Percentiles rank a stretch among this genome's conserved stretches.
Evolutionary conservation across 2,888 invertebrate genomes (phyloP).

Genomic region (Carabus problematicus): DNA sequence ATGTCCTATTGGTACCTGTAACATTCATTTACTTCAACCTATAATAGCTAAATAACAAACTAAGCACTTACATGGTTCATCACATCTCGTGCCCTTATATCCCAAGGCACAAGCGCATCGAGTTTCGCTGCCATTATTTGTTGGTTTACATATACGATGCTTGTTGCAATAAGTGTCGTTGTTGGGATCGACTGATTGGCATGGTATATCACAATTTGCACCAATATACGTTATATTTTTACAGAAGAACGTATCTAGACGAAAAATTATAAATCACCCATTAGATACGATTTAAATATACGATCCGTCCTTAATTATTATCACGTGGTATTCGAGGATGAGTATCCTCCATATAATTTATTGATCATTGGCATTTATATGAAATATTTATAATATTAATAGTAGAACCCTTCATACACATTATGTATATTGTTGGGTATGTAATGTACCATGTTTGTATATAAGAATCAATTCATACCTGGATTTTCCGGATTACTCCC

Average conservation of each 20-base stretch:
- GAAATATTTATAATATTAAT: too few species aligned
- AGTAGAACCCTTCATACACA: too few species aligned
- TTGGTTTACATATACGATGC: slow-evolving; percentile 44
- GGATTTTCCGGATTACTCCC: too few species aligned
- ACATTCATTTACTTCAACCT: slow-evolving; percentile 5
- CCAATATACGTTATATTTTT: slow-evolving; percentile 43
- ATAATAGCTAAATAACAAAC: not conserved
- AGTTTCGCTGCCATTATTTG: slow-evolving; percentile 11
- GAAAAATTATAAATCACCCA: not conserved
- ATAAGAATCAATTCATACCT: too few species aligned
- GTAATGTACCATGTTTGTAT: too few species aligned
- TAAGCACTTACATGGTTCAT: slow-evolving; percentile 21
- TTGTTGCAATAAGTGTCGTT: slow-evolving; percentile 43
- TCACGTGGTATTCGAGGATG: too few species aligned
- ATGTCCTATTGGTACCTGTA: slow-evolving; percentile 47
- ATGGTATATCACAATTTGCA: slow-evolving; percentile 44
- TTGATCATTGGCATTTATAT: too few species aligned
- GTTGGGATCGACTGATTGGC: slow-evolving; percentile 38
- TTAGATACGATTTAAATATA: not conserved
- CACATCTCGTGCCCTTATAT: slow-evolving; percentile 44
- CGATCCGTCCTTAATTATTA: too few species aligned
- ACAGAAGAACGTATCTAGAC: slow-evolving; percentile 9
- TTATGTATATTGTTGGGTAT: too few species aligned
- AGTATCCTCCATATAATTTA: too few species aligned
- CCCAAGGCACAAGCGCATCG: slow-evolving; percentile 47